phyloP scores from a whole-genome alignment of 1,140 invertebrate species.

The Paralvinella palmiformis region DNA sequence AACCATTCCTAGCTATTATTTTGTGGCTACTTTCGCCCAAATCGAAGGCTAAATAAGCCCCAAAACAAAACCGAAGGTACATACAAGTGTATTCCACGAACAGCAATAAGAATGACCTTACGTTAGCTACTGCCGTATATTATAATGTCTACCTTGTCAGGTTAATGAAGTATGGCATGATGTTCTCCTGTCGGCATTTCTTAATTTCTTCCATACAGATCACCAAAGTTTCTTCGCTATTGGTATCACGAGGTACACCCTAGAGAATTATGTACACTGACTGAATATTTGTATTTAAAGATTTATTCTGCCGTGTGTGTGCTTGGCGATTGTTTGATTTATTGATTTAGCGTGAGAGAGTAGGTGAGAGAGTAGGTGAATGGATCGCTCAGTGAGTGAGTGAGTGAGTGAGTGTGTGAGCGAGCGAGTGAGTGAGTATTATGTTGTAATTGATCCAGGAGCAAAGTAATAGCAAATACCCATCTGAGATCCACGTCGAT shows the following conservation, averaged over 20 bases:
- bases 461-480: constrained; percentile 25
- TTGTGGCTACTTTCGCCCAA: too few species aligned
- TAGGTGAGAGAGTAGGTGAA: neutral
- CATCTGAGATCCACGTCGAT: constrained; percentile 43
- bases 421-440: neutral
- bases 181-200: constrained; percentile 8
- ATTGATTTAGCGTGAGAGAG: neutral
- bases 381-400: neutral
- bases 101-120: too few species aligned
- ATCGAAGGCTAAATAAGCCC: too few species aligned
- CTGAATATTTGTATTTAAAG: neutral
- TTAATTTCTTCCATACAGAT: constrained; percentile 15
- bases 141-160: constrained; percentile 13
- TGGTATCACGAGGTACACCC: constrained; percentile 13
- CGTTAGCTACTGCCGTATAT: too few species aligned
- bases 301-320: neutral
- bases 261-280: neutral
- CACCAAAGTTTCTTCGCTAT: neutral
- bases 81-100: too few species aligned
- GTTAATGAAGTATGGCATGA: constrained; percentile 14
- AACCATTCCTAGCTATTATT: too few species aligned
- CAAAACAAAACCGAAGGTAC: too few species aligned
- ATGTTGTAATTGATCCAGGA: neutral
- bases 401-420: neutral
- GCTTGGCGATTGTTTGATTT: neutral